phyloP scores from a whole-genome alignment of 2,113 vertebrate species.

The Grallaria varia region DNA sequence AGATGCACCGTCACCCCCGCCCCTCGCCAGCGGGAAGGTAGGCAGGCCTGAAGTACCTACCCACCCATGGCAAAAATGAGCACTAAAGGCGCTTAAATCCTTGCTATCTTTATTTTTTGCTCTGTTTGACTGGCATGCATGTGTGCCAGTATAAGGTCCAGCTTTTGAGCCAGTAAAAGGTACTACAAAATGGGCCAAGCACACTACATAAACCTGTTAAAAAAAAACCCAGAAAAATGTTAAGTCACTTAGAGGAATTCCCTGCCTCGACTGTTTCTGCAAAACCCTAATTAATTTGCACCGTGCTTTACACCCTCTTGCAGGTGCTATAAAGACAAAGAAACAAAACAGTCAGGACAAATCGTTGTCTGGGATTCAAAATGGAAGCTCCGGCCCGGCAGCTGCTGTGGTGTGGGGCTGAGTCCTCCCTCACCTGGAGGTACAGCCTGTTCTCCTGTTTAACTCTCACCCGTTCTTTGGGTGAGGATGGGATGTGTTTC shows the following conservation, averaged over 20 bases:
- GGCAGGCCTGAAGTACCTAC: not conserved
- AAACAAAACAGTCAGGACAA: not conserved
- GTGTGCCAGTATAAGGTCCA: not conserved
- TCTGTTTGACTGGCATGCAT: rapidly evolving
- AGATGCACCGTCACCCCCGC: not conserved
- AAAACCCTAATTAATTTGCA: not conserved
- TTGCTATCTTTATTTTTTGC: not conserved
- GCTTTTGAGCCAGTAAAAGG: not conserved
- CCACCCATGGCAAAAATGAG: not conserved
- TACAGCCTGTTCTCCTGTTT: not conserved
- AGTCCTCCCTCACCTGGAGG: not conserved
- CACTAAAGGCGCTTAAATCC: not conserved
- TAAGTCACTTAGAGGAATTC: not conserved
- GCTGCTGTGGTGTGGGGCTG: not conserved
- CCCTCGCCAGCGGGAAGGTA: no score
- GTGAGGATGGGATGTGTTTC: not conserved
- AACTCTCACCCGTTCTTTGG: not conserved
- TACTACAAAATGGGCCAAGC: not conserved
- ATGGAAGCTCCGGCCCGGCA: not conserved
- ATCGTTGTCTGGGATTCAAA: not conserved
- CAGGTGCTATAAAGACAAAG: not conserved
- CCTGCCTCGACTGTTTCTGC: not conserved
- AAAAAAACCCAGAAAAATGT: not conserved
- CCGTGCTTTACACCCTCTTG: not conserved
- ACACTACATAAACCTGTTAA: not conserved